phyloP scores from a whole-genome alignment of 2,888 invertebrate species.

The Cheilosia vulpina region DNA sequence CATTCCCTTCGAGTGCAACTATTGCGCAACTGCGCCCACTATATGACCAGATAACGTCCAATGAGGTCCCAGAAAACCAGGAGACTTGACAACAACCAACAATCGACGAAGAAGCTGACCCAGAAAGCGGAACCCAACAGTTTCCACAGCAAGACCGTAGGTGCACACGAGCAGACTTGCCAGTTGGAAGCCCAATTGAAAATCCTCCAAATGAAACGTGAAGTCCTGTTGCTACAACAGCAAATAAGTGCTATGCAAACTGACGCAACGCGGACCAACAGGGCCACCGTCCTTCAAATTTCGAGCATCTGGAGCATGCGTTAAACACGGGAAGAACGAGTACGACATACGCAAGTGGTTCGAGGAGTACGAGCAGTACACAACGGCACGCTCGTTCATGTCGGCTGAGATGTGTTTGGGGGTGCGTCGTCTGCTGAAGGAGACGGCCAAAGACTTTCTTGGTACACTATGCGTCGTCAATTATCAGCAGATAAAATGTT shows the following conservation, averaged over 20 bases:
- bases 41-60: no score
- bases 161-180: background rate
- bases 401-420: conserved; percentile 12
- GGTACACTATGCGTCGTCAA: background rate
- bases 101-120: no score
- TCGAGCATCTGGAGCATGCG: background rate
- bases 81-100: no score
- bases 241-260: background rate
- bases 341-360: conserved; percentile 25
- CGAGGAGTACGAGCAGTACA: conserved; percentile 7
- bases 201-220: background rate
- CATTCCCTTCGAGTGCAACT: no score
- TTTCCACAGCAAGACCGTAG: no score
- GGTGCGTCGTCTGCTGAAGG: conserved; percentile 10
- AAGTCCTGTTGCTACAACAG: background rate
- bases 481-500: background rate
- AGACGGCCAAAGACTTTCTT: conserved; percentile 13
- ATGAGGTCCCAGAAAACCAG: no score
- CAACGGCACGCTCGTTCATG: conserved; percentile 6
- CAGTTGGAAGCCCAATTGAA: conserved; percentile 4
- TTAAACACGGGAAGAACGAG: background rate
- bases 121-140: no score
- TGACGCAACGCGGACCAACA: background rate
- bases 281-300: conserved; percentile 3
- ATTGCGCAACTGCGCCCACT: no score